Evolutionary conservation across 2,797 vertebrate genomes (phyloP).

Genomic region (Sebastes alutus): DNA sequence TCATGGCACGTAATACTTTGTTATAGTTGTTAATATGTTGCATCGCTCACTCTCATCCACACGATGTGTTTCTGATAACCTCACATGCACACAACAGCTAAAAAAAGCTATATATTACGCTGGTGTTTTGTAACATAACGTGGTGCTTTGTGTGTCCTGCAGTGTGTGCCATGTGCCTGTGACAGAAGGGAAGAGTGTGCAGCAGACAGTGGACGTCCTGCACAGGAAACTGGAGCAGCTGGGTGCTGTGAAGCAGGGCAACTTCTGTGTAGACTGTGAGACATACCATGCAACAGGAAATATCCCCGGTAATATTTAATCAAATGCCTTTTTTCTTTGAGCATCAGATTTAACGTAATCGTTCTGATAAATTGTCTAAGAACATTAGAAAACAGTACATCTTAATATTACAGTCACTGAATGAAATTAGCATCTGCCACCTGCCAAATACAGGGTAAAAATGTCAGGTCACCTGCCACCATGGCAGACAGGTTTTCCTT

Average conservation of each 20-base stretch:
- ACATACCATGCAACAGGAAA: slow-evolving; percentile 92
- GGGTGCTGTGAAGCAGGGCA: slow-evolving; percentile 94
- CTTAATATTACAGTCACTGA: neutral
- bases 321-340: neutral
- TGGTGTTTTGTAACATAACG: neutral
- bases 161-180: slow-evolving; percentile 95
- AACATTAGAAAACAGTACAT: neutral
- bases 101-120: neutral
- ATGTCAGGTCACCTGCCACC: no score
- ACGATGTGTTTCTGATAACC: neutral
- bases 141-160: neutral
- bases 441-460: no score
- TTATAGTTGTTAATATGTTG: neutral
- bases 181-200: slow-evolving; percentile 93
- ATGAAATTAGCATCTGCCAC: no score
- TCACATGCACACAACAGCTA: neutral
- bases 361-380: neutral
- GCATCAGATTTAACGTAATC: neutral
- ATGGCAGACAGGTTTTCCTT: no score
- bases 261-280: slow-evolving; percentile 95
- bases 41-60: neutral
- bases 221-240: slow-evolving; percentile 92
- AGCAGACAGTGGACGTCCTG: slow-evolving; percentile 93
- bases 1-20: no score
- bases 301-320: slow-evolving; percentile 76